Percentiles rank a stretch among this genome's conserved stretches.
Evolutionary conservation across 2,113 vertebrate genomes (phyloP).

Genomic region (Pseudonaja textilis): DNA sequence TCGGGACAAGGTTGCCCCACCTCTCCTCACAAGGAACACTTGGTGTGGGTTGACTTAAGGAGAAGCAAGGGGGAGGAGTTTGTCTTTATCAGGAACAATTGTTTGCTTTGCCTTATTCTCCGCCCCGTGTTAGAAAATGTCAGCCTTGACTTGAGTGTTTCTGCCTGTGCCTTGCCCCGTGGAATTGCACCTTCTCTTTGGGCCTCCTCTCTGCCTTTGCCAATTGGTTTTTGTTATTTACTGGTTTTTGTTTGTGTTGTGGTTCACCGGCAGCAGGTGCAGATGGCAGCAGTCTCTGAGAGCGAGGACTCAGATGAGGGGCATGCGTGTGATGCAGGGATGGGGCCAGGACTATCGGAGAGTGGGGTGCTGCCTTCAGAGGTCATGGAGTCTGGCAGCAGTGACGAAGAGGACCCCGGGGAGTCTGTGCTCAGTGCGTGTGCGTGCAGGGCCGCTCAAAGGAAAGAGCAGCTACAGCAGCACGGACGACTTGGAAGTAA

Average conservation of each 20-base stretch:
- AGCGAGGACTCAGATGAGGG: too few species aligned
- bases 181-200: background rate
- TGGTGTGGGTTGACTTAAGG: background rate
- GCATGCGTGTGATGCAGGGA: too few species aligned
- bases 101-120: background rate
- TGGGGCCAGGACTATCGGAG: too few species aligned
- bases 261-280: too few species aligned
- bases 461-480: too few species aligned
- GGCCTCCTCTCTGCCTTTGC: background rate
- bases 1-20: background rate
- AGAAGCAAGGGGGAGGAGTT: rapidly evolving
- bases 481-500: too few species aligned
- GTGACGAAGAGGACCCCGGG: too few species aligned
- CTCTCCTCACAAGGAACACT: background rate
- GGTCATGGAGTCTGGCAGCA: too few species aligned
- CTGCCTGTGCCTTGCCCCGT: background rate
- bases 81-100: background rate
- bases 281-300: too few species aligned
- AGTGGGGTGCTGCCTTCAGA: too few species aligned
- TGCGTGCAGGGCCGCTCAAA: too few species aligned
- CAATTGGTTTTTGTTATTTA: background rate
- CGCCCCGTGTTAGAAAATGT: background rate
- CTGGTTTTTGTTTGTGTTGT: background rate
- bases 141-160: background rate
- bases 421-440: too few species aligned